These are phyloP conservation scores for Aradophagus sp. DNA, from an alignment of 1,140 invertebrate species.

Conservation along the genomic window DNA sequence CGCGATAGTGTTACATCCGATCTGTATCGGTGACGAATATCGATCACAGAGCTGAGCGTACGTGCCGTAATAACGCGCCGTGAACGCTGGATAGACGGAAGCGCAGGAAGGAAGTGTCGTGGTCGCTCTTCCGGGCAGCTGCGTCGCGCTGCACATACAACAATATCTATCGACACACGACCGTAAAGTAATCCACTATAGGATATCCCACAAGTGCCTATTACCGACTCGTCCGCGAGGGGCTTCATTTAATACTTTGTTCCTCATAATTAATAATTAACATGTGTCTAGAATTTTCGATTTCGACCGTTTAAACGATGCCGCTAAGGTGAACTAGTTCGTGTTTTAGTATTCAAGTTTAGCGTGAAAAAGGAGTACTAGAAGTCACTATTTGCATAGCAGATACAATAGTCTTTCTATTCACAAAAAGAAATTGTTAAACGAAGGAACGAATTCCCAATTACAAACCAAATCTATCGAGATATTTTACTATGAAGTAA, in stretches of 20 bases:
- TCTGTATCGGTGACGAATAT: slow-evolving; percentile 61
- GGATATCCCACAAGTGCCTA: slow-evolving; percentile 73
- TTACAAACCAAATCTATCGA: no score
- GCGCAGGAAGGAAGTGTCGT: slow-evolving; percentile 74
- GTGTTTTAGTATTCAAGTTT: no score
- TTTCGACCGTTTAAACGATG: no score
- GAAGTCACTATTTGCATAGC: no score
- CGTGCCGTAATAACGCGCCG: slow-evolving; percentile 56
- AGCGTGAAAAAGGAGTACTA: no score
- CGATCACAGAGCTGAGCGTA: slow-evolving; percentile 51
- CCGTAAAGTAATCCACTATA: slow-evolving; percentile 74
- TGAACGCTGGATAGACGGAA: slow-evolving; percentile 60
- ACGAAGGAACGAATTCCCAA: no score
- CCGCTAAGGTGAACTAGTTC: no score
- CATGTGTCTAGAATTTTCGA: slow-evolving; percentile 6
- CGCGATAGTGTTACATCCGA: slow-evolving; percentile 58
- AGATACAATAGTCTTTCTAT: no score
- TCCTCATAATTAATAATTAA: slow-evolving; percentile 58
- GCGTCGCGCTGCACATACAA: slow-evolving; percentile 55
- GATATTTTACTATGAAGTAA: no score
- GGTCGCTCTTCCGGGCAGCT: slow-evolving; percentile 75
- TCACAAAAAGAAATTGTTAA: no score
- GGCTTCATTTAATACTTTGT: slow-evolving; percentile 59
- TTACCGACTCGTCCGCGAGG: slow-evolving; percentile 59
- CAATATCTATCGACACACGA: slow-evolving; percentile 66